Conservation (phyloP, 1,140 invertebrate species). For the Andricus grossulariae region DNA sequence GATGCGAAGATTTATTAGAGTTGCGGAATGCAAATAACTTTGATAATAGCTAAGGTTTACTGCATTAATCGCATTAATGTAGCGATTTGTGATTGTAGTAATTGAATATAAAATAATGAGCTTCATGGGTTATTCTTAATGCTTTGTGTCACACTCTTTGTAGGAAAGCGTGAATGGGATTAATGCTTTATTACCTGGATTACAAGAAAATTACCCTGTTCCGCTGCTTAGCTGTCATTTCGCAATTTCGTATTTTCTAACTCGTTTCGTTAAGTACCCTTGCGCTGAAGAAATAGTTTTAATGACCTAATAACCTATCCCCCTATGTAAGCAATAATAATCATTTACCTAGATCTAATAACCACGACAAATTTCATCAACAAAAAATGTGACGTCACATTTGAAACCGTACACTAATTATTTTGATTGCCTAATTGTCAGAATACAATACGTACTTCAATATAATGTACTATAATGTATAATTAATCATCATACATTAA, state of each 20-base stretch:
- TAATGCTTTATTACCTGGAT: constrained; percentile 5
- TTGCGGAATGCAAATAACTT: background rate
- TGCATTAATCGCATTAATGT: background rate
- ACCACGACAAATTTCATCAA: too few species aligned
- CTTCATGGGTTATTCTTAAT: background rate
- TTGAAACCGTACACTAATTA: too few species aligned
- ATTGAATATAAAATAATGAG: constrained; percentile 20
- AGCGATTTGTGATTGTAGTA: background rate
- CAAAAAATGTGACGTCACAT: too few species aligned
- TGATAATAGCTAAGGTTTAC: background rate
- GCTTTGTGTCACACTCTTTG: background rate
- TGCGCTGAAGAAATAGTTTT: too few species aligned
- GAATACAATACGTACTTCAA: too few species aligned
- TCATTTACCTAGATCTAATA: too few species aligned
- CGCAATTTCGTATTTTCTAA: constrained; percentile 15
- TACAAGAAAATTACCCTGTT: constrained; percentile 5
- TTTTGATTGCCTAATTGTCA: too few species aligned
- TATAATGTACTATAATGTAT: too few species aligned
- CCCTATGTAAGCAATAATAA: too few species aligned
- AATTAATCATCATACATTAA: too few species aligned
- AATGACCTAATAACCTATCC: too few species aligned
- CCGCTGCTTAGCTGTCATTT: background rate
- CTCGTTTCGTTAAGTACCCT: too few species aligned
- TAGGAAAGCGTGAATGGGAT: constrained; percentile 1
- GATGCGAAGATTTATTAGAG: background rate